Evolutionary conservation across 2,113 vertebrate species (phyloP).

Genomic region (Anas platyrhynchos): DNA sequence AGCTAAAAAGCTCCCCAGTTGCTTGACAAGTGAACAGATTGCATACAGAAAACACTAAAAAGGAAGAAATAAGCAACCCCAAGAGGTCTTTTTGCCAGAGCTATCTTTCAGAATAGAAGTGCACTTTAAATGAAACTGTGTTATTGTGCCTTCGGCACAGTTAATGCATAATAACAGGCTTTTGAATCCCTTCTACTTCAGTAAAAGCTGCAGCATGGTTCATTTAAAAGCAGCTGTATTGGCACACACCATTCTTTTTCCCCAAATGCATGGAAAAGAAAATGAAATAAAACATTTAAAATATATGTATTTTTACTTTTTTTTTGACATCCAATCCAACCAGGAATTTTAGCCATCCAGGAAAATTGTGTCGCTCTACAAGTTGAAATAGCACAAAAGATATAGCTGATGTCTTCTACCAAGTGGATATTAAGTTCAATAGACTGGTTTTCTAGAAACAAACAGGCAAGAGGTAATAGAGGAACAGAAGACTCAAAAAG

Average conservation of each 20-base stretch:
- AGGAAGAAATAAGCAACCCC: background rate
- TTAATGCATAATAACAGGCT: slow-evolving; percentile 19
- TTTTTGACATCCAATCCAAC: background rate
- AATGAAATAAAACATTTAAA: background rate
- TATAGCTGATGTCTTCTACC: background rate
- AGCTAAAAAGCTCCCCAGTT: background rate
- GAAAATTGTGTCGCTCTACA: background rate
- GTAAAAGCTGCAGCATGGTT: background rate
- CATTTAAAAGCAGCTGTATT: slow-evolving; percentile 25
- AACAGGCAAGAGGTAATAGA: background rate
- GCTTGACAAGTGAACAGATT: background rate
- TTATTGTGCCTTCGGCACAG: background rate
- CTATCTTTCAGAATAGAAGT: background rate
- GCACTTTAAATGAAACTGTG: background rate
- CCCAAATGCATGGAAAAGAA: background rate
- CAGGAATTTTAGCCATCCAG: background rate
- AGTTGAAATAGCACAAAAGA: background rate
- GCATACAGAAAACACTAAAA: background rate
- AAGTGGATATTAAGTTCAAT: background rate
- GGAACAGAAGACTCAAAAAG: background rate
- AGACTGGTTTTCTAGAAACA: background rate
- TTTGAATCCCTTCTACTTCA: slow-evolving; percentile 18
- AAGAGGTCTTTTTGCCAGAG: background rate
- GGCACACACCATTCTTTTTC: background rate
- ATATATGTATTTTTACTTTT: background rate